Conservation (phyloP, 2,113 vertebrate genomes). For the Solenodon paradoxus region DNA sequence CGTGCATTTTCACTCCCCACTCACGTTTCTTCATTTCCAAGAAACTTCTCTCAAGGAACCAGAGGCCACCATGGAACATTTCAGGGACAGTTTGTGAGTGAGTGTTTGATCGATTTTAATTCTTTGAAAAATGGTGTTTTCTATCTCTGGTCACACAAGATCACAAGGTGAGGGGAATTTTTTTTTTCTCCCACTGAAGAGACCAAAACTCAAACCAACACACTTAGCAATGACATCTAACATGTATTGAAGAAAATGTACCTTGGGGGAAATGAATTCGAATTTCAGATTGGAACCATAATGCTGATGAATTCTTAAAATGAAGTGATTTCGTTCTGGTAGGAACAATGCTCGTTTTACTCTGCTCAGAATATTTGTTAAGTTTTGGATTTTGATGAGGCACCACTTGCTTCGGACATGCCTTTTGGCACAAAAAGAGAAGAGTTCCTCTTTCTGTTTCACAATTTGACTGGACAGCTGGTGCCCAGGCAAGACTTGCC, state of each 20-base stretch:
- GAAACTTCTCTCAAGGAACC: slow-evolving; percentile 41
- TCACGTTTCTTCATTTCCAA: slow-evolving; percentile 47
- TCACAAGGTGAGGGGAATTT: background rate
- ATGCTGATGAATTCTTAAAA: slow-evolving; percentile 11
- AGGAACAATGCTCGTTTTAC: background rate
- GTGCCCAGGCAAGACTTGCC: background rate
- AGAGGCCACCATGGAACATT: slow-evolving; percentile 8
- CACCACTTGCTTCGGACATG: background rate
- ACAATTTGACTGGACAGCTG: background rate
- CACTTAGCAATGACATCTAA: background rate
- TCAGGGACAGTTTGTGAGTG: background rate
- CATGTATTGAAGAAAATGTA: background rate
- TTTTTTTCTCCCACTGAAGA: background rate
- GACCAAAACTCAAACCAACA: background rate
- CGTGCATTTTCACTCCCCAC: background rate
- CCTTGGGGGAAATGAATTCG: slow-evolving; percentile 27
- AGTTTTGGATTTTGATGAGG: background rate
- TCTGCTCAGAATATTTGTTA: background rate
- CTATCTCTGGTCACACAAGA: slow-evolving; percentile 23
- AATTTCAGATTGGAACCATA: slow-evolving; percentile 11
- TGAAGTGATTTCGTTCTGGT: background rate
- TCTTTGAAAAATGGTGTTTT: slow-evolving; percentile 57
- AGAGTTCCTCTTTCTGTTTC: background rate
- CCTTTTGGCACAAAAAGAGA: background rate
- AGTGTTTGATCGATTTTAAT: slow-evolving; percentile 59